phyloP scores from a whole-genome alignment of 2,113 vertebrate genomes.

The Poeciliopsis turrubarensis region DNA sequence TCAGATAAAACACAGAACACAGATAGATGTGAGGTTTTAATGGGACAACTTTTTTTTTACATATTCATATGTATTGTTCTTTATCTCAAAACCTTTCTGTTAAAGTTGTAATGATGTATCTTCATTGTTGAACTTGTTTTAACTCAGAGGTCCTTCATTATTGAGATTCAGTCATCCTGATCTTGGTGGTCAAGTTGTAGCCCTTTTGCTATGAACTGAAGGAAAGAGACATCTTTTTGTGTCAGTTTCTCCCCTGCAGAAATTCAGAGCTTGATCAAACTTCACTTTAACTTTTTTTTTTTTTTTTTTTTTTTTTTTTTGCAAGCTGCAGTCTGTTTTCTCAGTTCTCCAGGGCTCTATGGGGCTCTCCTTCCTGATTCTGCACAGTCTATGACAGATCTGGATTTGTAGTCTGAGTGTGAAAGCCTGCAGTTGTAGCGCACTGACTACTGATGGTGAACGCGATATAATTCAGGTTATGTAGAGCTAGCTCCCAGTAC shows the following conservation, averaged over 20 bases:
- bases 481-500: neutral
- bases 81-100: too few relatives aligned
- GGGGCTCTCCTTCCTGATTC: slow-evolving; percentile 9
- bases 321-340: slow-evolving; percentile 15
- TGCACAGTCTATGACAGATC: slow-evolving; percentile 3
- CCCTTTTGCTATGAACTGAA: neutral
- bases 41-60: too few relatives aligned
- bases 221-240: slow-evolving; percentile 11
- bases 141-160: neutral
- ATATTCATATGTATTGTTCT: too few relatives aligned
- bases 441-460: slow-evolving; percentile 20
- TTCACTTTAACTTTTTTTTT: neutral
- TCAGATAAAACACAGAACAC: too few relatives aligned
- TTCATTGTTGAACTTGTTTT: neutral
- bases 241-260: neutral
- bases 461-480: slow-evolving; percentile 1
- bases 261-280: slow-evolving; percentile 10
- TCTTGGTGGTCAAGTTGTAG: slow-evolving; percentile 2
- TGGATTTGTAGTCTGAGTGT: slow-evolving; percentile 12
- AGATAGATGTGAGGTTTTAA: too few relatives aligned
- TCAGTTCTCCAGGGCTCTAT: slow-evolving; percentile 2
- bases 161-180: neutral
- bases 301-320: neutral
- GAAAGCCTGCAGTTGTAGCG: slow-evolving; percentile 12
- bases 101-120: too few relatives aligned